phyloP scores from a whole-genome alignment of 1,140 invertebrate genomes.

The Drosophila sturtevanti region DNA sequence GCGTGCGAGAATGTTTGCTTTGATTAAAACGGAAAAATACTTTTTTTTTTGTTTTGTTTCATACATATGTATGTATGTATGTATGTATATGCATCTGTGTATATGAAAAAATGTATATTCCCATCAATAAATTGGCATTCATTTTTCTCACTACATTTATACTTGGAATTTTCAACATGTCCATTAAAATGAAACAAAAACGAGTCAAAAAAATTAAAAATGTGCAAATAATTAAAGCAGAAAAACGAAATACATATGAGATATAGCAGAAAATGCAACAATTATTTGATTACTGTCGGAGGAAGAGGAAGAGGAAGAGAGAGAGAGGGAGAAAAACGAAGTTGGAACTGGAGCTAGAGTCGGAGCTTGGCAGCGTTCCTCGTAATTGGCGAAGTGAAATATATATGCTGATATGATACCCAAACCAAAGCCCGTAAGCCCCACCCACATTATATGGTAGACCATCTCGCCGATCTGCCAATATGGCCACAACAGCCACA shows the following conservation, averaged over 20 bases:
- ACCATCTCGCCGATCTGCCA: conserved; percentile 19
- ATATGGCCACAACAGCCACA: conserved; percentile 45
- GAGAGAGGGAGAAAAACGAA: neutral
- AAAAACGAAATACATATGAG: conserved; percentile 58
- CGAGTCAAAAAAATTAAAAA: conserved; percentile 35
- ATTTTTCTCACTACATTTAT: conserved; percentile 8
- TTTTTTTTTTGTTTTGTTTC: neutral
- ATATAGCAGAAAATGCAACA: conserved; percentile 69
- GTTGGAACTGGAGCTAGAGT: neutral
- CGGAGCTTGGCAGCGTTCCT: conserved; percentile 25
- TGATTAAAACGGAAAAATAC: conserved; percentile 6
- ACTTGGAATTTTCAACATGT: conserved; percentile 30
- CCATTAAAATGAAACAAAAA: conserved; percentile 27
- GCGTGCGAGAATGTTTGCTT: neutral
- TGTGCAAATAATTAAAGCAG: conserved; percentile 72
- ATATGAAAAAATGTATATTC: neutral
- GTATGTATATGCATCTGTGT: neutral
- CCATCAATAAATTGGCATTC: conserved; percentile 5
- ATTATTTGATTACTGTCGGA: conserved; percentile 80
- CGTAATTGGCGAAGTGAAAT: conserved; percentile 74
- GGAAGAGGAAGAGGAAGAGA: neutral
- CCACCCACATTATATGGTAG: conserved; percentile 10
- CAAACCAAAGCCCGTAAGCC: conserved; percentile 18
- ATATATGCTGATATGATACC: conserved; percentile 35
- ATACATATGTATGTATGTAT: neutral